These are phyloP conservation scores for Hypomecis punctinalis DNA, from an alignment of 2,888 invertebrate species.

Conservation along the genomic window DNA sequence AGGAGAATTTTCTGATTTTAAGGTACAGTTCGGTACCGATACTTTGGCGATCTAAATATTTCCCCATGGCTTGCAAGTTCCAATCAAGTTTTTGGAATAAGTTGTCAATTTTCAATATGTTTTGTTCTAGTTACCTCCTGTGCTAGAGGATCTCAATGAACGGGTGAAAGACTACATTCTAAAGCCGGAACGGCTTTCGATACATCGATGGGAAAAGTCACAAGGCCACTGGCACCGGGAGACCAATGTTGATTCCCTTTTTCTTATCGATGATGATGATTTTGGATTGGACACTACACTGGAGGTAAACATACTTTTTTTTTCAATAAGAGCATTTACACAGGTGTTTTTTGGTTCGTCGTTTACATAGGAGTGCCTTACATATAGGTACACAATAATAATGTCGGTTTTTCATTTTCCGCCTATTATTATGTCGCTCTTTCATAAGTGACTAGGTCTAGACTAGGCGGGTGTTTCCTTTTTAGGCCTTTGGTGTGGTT, in stretches of 20 bases:
- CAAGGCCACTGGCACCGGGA: constrained; percentile 88
- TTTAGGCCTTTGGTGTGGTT: no score
- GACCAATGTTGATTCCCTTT: constrained; percentile 81
- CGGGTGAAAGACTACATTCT: constrained; percentile 88
- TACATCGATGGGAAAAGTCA: constrained; percentile 88
- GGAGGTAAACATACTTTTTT: constrained; percentile 56
- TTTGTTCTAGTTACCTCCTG: constrained; percentile 84
- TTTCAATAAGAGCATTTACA: no score
- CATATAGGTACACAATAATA: no score
- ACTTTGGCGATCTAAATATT: background rate
- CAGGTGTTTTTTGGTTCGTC: constrained; percentile 15
- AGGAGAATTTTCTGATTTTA: constrained; percentile 33
- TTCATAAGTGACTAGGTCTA: no score
- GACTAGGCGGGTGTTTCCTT: no score
- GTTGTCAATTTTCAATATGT: constrained; percentile 46
- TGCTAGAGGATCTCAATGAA: constrained; percentile 87
- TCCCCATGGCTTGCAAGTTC: background rate
- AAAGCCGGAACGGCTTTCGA: constrained; percentile 88
- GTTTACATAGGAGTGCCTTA: no score
- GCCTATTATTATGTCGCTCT: no score
- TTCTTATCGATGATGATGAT: constrained; percentile 74
- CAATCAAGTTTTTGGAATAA: background rate
- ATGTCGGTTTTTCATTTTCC: no score
- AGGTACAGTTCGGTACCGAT: constrained; percentile 18
- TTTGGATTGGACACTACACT: constrained; percentile 70